A percentile compares a stretch with the other conserved stretches of the same genome.
Evolutionary conservation across 2,797 vertebrate genomes (phyloP).

Genomic region (Nasua narica): DNA sequence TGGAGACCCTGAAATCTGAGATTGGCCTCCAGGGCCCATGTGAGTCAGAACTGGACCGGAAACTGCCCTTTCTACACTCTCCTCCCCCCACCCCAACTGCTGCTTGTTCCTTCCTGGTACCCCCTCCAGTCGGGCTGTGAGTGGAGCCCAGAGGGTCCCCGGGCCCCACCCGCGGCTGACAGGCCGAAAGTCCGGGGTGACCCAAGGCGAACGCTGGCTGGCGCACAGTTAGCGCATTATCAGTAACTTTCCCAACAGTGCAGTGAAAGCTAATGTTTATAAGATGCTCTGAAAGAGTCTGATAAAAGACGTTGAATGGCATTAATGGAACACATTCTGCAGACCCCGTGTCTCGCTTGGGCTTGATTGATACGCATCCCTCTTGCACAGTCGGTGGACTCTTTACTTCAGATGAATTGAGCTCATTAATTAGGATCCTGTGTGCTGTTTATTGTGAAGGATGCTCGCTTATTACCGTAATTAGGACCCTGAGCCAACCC

Average conservation of each 20-base stretch:
- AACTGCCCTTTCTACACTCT: background rate
- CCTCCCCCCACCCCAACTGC: background rate
- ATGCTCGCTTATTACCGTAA: slow-evolving; percentile 3
- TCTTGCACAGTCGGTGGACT: background rate
- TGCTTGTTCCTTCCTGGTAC: background rate
- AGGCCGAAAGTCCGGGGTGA: background rate
- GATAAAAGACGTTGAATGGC: slow-evolving; percentile 28
- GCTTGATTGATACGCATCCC: background rate
- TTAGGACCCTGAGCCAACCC: slow-evolving; percentile 37
- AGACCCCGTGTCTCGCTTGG: rapidly evolving
- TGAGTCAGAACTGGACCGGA: background rate
- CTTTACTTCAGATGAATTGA: slow-evolving; percentile 27
- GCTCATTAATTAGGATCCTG: slow-evolving; percentile 61
- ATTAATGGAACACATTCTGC: background rate
- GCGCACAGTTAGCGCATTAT: background rate
- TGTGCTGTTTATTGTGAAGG: slow-evolving; percentile 22
- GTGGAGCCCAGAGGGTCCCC: background rate
- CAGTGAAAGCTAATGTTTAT: slow-evolving; percentile 39
- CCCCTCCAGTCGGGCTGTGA: background rate
- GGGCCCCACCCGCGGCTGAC: background rate
- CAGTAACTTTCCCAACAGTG: slow-evolving; percentile 43
- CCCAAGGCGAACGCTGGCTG: background rate
- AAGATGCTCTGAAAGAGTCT: background rate
- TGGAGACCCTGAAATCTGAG: background rate
- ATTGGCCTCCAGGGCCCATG: background rate